A percentile compares a stretch with the other conserved stretches of the same genome.
Evolutionary conservation across 2,888 invertebrate genomes (phyloP).

Genomic region (Sicus ferrugineus): DNA sequence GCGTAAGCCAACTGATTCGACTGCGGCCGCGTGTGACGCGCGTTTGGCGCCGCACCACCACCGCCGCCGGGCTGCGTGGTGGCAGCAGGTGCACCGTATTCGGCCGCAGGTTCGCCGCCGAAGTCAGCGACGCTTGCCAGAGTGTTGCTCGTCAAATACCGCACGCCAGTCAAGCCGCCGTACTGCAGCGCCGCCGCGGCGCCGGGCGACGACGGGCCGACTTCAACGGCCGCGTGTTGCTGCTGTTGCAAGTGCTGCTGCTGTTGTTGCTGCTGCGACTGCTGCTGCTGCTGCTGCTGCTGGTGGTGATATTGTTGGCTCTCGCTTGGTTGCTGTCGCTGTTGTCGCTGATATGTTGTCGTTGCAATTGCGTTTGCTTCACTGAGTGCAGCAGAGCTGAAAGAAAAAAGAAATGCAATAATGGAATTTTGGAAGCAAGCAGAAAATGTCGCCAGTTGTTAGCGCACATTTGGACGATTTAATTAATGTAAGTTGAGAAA

Average conservation of each 20-base stretch:
- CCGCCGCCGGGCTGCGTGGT: too few species aligned
- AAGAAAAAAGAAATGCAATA: constrained; percentile 13
- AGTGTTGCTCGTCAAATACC: constrained; percentile 45
- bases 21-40: constrained; percentile 21
- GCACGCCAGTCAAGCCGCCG: constrained; percentile 34
- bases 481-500: too few species aligned
- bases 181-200: constrained; percentile 33
- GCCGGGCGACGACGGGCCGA: constrained; percentile 49
- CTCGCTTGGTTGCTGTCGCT: constrained; percentile 28
- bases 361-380: constrained; percentile 4
- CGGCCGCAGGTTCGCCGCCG: constrained; percentile 40
- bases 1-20: constrained; percentile 60
- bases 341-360: constrained; percentile 22
- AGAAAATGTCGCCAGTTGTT: too few species aligned
- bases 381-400: constrained; percentile 36
- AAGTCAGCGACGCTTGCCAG: constrained; percentile 11
- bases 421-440: too few species aligned
- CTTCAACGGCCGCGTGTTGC: constrained; percentile 35
- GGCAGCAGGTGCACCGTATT: constrained; percentile 33
- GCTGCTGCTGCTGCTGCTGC: background rate
- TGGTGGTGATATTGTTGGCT: constrained; percentile 11
- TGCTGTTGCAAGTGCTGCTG: constrained; percentile 26
- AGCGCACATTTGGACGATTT: too few species aligned
- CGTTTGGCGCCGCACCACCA: too few species aligned
- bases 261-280: constrained; percentile 27